Evolutionary conservation across 1,140 invertebrate genomes (phyloP), one percentile per base, ranked within the genome.

Genomic region (Atta cephalotes): DNA sequence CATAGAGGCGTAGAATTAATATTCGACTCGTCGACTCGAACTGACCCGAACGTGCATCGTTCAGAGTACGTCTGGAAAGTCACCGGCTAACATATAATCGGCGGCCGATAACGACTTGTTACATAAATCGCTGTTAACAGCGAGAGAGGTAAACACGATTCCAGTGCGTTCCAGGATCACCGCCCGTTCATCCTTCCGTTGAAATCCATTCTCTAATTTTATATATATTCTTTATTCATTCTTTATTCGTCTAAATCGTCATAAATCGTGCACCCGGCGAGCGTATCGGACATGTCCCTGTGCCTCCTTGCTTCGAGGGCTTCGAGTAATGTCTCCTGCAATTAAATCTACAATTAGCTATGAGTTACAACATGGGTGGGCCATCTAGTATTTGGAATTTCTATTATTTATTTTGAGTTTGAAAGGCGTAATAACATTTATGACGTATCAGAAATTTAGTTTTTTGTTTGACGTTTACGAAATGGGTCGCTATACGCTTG

Each of bases 261-360:
- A 14, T 51, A 51, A 12, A 53, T 16, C 0, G 49, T 58, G 25
- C 4, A 21, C 6, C 56, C 31, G 31, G 28, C 80, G 45, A 82
- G 53, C n/a, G 6, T 49, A 31, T 21, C 14, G 16, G 25, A 66
- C 51, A 81, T 82, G 70, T 60, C 58, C 21, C 6, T 68, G 28
- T 68, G 45, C 16, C 28, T 70, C 18, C 63, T 68, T 10, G 9
- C 4, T 0, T 39, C 35, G 7, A 39, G 7, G 6, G 7, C 49
- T 1, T 18, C 70, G 72, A 84, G 80, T 84, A 84, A 84, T 74
- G 60, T 2, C 18, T 63, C 14, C 10, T 12, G 18, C 16, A 10
- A 51, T 25, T 62, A n/a, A 58, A 21, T 16, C 21, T 21, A 14
- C 4, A 12, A 70, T 35, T 70, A 51, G 21, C 7, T n/a, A 35